Evolutionary conservation across 2,797 vertebrate genomes (phyloP), one percentile per base, ranked within the genome.

Genomic region (Danio choprae): DNA sequence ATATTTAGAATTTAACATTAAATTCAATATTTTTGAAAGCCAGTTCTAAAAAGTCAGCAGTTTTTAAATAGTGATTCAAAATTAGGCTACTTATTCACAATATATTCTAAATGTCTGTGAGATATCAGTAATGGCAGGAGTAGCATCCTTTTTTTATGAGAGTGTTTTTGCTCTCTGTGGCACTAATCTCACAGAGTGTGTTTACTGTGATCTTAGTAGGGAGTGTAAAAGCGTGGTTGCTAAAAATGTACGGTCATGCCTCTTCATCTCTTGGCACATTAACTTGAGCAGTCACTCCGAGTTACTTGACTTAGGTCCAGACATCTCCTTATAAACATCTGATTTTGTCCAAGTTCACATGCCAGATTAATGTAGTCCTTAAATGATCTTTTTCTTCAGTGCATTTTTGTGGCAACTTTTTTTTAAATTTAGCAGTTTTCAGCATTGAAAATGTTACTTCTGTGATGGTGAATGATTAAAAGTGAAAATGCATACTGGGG

Each of bases 251-350:
- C 3, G 43, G 65, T 71, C n/a, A 59, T 73, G 55, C 22, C 7
- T 56, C 18, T 40, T n/a, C 50, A 46, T 56, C 15, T 51, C 36
- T 51, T 76, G 74, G 38, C 62, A 76, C 8, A n/a, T 65, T 76
- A 43, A 55, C 60, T 55, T 36, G 50, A 16, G 48, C 40, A 56
- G 50, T 77, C 62, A 77, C 18, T 12, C 50, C 46, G 40, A 36
- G 20, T n/a, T 29, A 12, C n/a, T 16, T 64, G 59, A 46, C 46
- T 29, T 13, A 75, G 50, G 36, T 64, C 60, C 6, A 43, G 12
- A 9, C 38, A 4, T 43, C 12, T 75, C 36, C 15, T 44, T 65
- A 8, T 65, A 13, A 18, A 65, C 13, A 64, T 12, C 60, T 55
- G 18, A 43, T 15, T 64, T 51, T 65, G 20, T 67, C 20, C 20